Percentiles rank a stretch among this genome's conserved stretches.
These are phyloP conservation scores for Forbesichthys papilliferus DNA, from an alignment of 2,113 vertebrate genomes.

Conservation along the genomic window DNA sequence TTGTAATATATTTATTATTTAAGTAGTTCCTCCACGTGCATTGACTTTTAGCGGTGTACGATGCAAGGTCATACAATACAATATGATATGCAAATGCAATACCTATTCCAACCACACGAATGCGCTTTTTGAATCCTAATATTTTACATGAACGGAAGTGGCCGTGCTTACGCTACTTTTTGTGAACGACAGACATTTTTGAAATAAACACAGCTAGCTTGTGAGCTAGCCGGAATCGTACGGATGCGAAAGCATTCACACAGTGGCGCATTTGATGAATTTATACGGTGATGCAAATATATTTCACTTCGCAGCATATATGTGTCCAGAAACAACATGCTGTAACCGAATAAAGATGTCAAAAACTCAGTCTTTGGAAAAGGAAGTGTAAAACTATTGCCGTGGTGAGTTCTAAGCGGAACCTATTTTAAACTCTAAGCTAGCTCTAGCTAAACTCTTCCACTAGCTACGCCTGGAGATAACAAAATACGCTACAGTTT, in stretches of 20 bases:
- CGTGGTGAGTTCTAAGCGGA: constrained; percentile 62
- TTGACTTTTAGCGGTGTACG: too few species aligned
- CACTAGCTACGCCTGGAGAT: constrained; percentile 29
- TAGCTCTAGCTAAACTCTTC: constrained; percentile 14
- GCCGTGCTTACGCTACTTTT: constrained; percentile 46
- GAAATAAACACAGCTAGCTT: constrained; percentile 70
- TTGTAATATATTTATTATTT: too few species aligned
- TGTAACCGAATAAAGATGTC: constrained; percentile 56
- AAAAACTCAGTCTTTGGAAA: constrained; percentile 46
- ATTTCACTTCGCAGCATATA: neutral
- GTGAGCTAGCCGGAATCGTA: constrained; percentile 52
- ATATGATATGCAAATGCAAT: constrained; percentile 15
- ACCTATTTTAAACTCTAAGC: constrained; percentile 39
- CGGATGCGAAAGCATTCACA: constrained; percentile 49
- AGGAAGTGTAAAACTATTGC: constrained; percentile 55
- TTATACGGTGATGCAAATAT: neutral
- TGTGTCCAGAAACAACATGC: constrained; percentile 6
- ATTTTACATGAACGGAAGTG: constrained; percentile 55
- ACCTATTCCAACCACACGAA: neutral
- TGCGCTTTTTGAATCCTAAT: neutral
- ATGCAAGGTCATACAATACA: too few species aligned
- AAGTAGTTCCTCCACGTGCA: too few species aligned
- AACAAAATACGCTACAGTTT: constrained; percentile 26
- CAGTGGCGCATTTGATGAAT: constrained; percentile 27
- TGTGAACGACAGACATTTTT: constrained; percentile 79